Percentiles rank a stretch among this genome's conserved stretches.
Conservation (phyloP, 1,140 invertebrate genomes). For the Sarcophaga bullata region DNA sequence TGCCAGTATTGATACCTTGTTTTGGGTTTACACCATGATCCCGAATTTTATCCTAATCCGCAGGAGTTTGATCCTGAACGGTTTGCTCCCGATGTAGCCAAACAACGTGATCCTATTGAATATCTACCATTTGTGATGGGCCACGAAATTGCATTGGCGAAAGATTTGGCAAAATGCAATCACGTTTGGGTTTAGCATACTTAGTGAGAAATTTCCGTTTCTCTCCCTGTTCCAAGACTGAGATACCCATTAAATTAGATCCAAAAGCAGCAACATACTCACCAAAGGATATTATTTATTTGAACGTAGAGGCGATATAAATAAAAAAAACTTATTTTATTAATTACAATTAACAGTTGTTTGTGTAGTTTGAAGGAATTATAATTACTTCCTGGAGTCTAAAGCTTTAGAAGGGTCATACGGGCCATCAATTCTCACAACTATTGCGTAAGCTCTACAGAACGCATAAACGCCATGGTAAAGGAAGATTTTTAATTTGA, state of each 20-base stretch:
- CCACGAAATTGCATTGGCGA: constrained; percentile 67
- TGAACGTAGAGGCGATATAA: constrained; percentile 37
- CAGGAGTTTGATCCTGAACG: constrained; percentile 70
- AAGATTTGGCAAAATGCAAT: constrained; percentile 63
- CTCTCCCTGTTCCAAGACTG: constrained; percentile 47
- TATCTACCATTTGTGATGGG: constrained; percentile 70
- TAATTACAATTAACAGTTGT: no score
- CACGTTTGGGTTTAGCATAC: constrained; percentile 58
- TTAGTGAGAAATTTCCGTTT: constrained; percentile 58
- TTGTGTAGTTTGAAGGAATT: no score
- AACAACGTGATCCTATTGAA: constrained; percentile 63
- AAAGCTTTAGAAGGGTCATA: no score
- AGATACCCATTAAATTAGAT: constrained; percentile 38
- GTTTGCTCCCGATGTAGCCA: constrained; percentile 64
- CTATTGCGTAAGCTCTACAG: no score
- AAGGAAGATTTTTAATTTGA: no score
- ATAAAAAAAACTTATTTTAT: no score
- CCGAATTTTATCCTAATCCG: constrained; percentile 68
- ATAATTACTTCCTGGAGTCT: no score
- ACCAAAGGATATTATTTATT: constrained; percentile 32
- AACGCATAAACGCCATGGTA: no score
- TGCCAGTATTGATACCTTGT: constrained; percentile 68
- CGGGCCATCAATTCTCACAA: no score
- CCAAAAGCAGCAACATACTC: not conserved
- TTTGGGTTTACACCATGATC: constrained; percentile 70